phyloP scores from a whole-genome alignment of 1,140 invertebrate species.

The Cyphomyrmex costatus region DNA sequence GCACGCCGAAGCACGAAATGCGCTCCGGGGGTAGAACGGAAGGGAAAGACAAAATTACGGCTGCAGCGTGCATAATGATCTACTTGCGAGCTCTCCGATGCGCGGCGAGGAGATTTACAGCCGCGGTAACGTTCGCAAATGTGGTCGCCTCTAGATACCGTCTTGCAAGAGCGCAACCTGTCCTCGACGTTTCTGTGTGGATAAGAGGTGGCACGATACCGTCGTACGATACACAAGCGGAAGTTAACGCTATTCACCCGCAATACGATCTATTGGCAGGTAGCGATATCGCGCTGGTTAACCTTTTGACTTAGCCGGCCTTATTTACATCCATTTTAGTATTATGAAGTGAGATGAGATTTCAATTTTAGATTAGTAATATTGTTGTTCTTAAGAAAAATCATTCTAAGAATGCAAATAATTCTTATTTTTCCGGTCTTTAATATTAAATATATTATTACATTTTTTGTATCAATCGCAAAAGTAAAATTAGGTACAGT shows the following conservation, averaged over 20 bases:
- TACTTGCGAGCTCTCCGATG: constrained; percentile 74
- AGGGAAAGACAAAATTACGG: constrained; percentile 76
- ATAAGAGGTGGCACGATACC: constrained; percentile 15
- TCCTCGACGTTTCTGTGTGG: constrained; percentile 64
- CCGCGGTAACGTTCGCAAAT: constrained; percentile 69
- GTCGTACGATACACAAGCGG: background rate
- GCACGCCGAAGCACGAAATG: constrained; percentile 52
- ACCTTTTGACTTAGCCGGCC: background rate
- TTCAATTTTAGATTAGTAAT: background rate
- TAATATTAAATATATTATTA: background rate
- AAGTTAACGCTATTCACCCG: constrained; percentile 26
- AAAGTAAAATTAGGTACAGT: background rate
- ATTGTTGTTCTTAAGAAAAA: background rate
- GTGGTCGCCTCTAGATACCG: constrained; percentile 66
- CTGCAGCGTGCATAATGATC: constrained; percentile 79
- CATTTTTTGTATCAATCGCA: background rate
- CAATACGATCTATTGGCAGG: constrained; percentile 40
- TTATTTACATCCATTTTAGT: background rate
- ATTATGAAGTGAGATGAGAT: background rate
- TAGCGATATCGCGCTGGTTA: constrained; percentile 34
- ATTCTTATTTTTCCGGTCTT: too few relatives aligned
- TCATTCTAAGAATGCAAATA: background rate
- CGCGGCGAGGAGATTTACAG: constrained; percentile 77
- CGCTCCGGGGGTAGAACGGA: constrained; percentile 46
- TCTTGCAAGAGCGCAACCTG: constrained; percentile 71